Evolutionary conservation across 1,140 invertebrate species (phyloP).

Genomic region (Drosophila elegans): DNA sequence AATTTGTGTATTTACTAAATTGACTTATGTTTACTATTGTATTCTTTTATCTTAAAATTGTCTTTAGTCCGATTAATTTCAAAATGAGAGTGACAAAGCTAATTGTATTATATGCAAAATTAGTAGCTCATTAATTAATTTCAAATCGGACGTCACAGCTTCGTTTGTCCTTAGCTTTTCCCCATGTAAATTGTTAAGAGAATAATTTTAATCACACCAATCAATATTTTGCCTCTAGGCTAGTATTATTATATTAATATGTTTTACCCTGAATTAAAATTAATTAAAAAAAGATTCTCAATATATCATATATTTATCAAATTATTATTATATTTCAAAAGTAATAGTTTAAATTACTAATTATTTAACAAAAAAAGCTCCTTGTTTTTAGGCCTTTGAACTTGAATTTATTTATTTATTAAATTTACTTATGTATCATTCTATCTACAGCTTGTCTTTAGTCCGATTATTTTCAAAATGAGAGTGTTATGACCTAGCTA

Average conservation of each 20-base stretch:
- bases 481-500: not conserved
- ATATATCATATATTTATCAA: no score
- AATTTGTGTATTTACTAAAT: no score
- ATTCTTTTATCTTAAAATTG: no score
- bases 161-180: slow-evolving; percentile 4
- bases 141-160: not conserved
- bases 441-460: no score
- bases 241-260: not conserved
- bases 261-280: not conserved
- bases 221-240: not conserved
- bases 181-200: slow-evolving; percentile 39
- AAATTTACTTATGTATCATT: no score
- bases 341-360: not conserved
- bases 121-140: not conserved
- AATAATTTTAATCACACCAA: slow-evolving; percentile 28
- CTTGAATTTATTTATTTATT: no score
- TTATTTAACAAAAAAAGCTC: not conserved
- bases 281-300: not conserved
- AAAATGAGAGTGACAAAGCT: not conserved
- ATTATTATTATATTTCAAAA: not conserved
- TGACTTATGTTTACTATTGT: no score
- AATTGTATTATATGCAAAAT: not conserved
- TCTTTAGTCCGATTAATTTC: not conserved
- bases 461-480: not conserved
- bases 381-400: not conserved